Conservation (phyloP, 1,140 invertebrate genomes). For the Neodiprion lecontei region DNA sequence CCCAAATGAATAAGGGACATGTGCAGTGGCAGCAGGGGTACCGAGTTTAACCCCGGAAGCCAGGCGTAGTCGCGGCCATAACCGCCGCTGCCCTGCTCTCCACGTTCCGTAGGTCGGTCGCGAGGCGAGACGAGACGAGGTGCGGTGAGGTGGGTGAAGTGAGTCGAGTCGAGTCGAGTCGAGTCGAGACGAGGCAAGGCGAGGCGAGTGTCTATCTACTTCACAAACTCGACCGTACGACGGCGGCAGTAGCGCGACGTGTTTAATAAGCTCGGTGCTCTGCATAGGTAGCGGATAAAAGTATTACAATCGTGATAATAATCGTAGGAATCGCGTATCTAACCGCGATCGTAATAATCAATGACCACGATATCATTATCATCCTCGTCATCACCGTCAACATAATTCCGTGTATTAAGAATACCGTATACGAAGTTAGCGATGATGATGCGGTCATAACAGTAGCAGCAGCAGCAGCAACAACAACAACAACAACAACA, state of each 20-base stretch:
- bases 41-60: not conserved
- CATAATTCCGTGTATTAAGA: not conserved
- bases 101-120: not conserved
- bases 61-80: constrained; percentile 6
- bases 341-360: not conserved
- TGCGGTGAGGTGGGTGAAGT: not conserved
- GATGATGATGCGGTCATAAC: no score
- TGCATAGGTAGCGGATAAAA: not conserved
- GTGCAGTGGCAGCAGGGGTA: constrained; percentile 1
- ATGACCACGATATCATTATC: not conserved
- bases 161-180: not conserved
- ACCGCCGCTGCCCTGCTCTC: constrained; percentile 2
- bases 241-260: constrained; percentile 6
- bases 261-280: not conserved
- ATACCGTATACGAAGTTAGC: no score
- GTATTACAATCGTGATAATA: no score
- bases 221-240: constrained; percentile 1
- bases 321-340: not conserved
- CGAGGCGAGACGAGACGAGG: constrained; percentile 1
- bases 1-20: not conserved
- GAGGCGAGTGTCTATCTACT: not conserved
- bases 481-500: no score
- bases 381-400: not conserved
- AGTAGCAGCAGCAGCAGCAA: no score
- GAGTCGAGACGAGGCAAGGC: no score